Evolutionary conservation across 2,113 vertebrate genomes (phyloP), one percentile per base, ranked within the genome.

Genomic region (Cheilinus undulatus): DNA sequence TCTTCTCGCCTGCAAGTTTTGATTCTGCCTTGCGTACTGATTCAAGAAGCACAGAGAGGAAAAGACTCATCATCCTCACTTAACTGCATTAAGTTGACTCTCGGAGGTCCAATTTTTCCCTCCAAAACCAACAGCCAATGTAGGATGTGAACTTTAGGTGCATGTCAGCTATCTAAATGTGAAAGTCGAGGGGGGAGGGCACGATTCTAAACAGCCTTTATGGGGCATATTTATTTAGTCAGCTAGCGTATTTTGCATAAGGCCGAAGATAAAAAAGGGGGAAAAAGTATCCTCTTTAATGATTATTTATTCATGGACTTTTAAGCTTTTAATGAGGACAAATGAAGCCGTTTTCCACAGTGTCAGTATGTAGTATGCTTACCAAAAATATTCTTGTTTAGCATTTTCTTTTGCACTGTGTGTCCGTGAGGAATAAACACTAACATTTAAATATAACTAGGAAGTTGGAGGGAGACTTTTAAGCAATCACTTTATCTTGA

Each of bases 301-400:
- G 59, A 94, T 95, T 89, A 94, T 89, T 94, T 93, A 95, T 94
- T 94, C 90, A 95, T 94, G 87, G 86, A 92, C 89, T 93, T 93
- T 94, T 94, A 94, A 94, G 93, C 91, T 93, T 93, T 94, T 95
- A 95, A 94, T 95, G 92, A 94, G 93, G 92, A 94, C 92, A 94
- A 94, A 94, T 93, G 82, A 93, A 93, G 86, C 89, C 88, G 76
- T 93, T 93, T 94, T 93, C 82, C 87, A 79, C 82, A 88, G 90
- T 92, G 91, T 95, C 94, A 94, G 90, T 91, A 85, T 92, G 92
- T 88, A 92, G 90, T 90, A 90, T 82, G 86, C 89, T 91, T 90
- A 93, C 89, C 84, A 90, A 92, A 93, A 92, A 90, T 89, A 80
- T 90, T 91, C 91, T 92, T 93, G 90, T 93, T 92, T 91, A 89